These are phyloP conservation scores for Neopipo cinnamomea DNA, from an alignment of 2,113 vertebrate genomes.

Conservation along the genomic window DNA sequence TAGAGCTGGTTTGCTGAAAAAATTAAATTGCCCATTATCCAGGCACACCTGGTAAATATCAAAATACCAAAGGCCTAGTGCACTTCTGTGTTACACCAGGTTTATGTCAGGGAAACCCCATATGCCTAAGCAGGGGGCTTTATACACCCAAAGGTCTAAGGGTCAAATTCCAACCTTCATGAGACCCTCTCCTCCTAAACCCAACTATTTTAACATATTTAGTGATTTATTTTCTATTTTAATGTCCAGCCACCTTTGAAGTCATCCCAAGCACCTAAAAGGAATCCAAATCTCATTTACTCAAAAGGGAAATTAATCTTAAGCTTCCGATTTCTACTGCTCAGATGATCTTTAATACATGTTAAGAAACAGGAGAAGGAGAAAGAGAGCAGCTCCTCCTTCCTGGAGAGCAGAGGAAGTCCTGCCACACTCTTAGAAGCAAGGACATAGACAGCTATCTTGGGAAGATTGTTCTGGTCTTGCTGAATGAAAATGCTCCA, in stretches of 20 bases:
- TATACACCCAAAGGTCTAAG: background rate
- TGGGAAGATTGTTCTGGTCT: background rate
- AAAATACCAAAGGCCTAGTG: background rate
- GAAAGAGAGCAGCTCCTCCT: background rate
- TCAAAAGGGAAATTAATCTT: background rate
- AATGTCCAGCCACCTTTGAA: background rate
- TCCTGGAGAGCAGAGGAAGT: background rate
- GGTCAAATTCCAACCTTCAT: background rate
- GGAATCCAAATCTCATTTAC: background rate
- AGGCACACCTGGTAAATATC: constrained; percentile 15
- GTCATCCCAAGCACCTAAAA: background rate
- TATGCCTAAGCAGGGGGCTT: background rate
- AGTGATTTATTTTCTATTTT: background rate
- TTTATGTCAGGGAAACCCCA: background rate
- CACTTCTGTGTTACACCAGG: background rate
- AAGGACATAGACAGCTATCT: background rate
- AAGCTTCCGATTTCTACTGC: background rate
- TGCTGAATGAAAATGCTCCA: background rate
- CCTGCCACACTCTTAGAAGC: background rate
- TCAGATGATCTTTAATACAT: background rate
- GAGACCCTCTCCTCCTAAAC: background rate
- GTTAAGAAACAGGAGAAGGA: background rate
- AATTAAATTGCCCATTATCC: background rate
- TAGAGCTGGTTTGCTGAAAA: background rate
- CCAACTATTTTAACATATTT: background rate